Evolutionary conservation across 1,140 invertebrate genomes (phyloP).

Genomic region (Olivierus martensii): DNA sequence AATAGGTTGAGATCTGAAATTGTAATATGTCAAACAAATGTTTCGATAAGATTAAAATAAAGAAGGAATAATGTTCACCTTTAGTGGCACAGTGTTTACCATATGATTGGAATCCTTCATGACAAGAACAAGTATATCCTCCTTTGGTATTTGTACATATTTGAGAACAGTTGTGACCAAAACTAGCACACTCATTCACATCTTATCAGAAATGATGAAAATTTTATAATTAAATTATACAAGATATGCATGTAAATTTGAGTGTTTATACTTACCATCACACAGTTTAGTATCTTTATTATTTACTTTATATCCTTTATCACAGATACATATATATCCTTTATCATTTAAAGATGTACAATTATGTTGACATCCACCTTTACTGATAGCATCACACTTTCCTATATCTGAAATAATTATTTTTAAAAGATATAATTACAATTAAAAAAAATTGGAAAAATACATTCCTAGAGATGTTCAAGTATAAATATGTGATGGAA

Average conservation of each 20-base stretch:
- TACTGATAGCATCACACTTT: constrained; percentile 50
- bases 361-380: constrained; percentile 85
- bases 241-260: not conserved
- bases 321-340: constrained; percentile 77
- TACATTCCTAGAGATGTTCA: no score
- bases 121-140: constrained; percentile 73
- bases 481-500: no score
- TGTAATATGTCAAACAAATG: not conserved
- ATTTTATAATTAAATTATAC: constrained; percentile 6
- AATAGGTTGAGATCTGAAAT: constrained; percentile 11
- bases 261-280: constrained; percentile 31
- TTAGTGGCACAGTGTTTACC: constrained; percentile 18
- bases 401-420: constrained; percentile 38
- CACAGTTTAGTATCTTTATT: constrained; percentile 35
- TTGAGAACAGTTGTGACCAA: constrained; percentile 78
- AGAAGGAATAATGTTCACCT: not conserved
- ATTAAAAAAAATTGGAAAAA: no score
- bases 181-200: constrained; percentile 73
- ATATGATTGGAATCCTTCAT: constrained; percentile 52
- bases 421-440: not conserved
- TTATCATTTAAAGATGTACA: constrained; percentile 65
- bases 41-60: not conserved
- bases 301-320: constrained; percentile 67
- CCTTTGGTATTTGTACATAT: constrained; percentile 85
- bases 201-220: no score